Evolutionary conservation across 2,888 invertebrate genomes (phyloP), one percentile per base, ranked within the genome.

Genomic region (Cataglyphis altisquamis): DNA sequence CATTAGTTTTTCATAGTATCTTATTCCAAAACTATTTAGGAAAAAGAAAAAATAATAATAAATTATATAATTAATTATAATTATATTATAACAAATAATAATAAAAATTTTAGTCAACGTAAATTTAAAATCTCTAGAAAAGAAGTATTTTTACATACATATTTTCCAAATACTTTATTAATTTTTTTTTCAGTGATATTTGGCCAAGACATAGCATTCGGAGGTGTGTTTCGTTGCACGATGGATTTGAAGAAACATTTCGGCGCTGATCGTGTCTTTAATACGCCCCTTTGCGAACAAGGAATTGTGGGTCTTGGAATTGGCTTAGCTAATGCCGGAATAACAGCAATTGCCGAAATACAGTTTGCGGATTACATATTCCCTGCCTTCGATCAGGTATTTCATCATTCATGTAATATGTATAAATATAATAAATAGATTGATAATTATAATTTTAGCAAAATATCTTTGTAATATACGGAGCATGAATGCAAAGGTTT

Each of bases 291-390:
- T 0, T 98, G 98, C 92, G 99, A 99, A 94, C 99, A 99, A 95
- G 99, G 99, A 18, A 99, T 99, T 87, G 98, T 97, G 0, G 99
- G 99, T 0, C 99, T 99, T 95, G 99, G 98, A 0, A 99, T 99
- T 75, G 99, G 99, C 0, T 96, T 98, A 15, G 99, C 99, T 0
- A 97, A 97, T 8, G 97, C 97, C 0, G 99, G 99, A 0, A 96
- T 98, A 0, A 99, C 99, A 0, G 98, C 99, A 0, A 98, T 99
- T 75, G 99, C 99, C 0, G 99, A 99, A 96, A 99, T 99, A 94
- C 99, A 99, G 95, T 99, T 99, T 95, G 99, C 99, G 0, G 99
- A 99, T 95, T 99, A 99, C 93, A 99, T 99, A 90, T 99, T 98
- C 94, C 99, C 99, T 3, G 99, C 99, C 1, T 99, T 99, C 95